Evolutionary conservation across 2,888 invertebrate species (phyloP).

Genomic region (Dascillus cervinus): DNA sequence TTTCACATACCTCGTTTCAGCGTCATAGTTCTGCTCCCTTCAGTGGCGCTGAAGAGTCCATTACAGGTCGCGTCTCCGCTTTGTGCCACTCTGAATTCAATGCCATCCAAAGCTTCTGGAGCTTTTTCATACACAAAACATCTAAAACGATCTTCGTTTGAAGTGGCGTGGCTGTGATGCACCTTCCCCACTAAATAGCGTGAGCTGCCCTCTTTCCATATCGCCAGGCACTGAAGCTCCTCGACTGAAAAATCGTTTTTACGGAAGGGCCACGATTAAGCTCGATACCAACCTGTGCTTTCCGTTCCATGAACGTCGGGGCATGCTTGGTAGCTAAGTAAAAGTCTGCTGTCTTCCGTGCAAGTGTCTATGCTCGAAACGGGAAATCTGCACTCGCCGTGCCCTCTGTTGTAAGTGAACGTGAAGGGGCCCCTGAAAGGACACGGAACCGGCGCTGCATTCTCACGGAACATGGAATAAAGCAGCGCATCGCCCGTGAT

Average conservation of each 20-base stretch:
- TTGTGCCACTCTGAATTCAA: conserved; percentile 70
- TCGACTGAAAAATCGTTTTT: conserved; percentile 69
- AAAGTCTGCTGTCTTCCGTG: conserved; percentile 82
- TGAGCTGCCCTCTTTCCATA: conserved; percentile 91
- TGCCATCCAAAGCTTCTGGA: conserved; percentile 35
- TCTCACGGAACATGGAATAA: conserved; percentile 84
- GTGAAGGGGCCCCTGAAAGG: conserved; percentile 84
- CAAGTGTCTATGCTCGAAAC: conserved; percentile 90
- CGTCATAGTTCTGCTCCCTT: conserved; percentile 78
- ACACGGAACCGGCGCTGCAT: conserved; percentile 81
- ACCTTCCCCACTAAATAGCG: conserved; percentile 85
- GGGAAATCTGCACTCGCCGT: conserved; percentile 83
- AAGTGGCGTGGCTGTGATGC: conserved; percentile 81
- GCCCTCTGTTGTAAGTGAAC: conserved; percentile 87
- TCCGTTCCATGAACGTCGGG: conserved; percentile 86
- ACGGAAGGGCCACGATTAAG: not conserved
- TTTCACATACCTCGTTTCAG: conserved; percentile 59
- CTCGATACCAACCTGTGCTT: conserved; percentile 70
- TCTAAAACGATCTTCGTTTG: conserved; percentile 87
- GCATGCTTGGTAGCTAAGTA: conserved; percentile 90
- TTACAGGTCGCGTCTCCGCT: conserved; percentile 92
- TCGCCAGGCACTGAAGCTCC: conserved; percentile 83
- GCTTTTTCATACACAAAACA: conserved; percentile 93
- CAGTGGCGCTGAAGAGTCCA: conserved; percentile 83
- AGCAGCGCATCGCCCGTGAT: conserved; percentile 85